phyloP scores from a whole-genome alignment of 2,113 vertebrate genomes.

The Rutilus rutilus region DNA sequence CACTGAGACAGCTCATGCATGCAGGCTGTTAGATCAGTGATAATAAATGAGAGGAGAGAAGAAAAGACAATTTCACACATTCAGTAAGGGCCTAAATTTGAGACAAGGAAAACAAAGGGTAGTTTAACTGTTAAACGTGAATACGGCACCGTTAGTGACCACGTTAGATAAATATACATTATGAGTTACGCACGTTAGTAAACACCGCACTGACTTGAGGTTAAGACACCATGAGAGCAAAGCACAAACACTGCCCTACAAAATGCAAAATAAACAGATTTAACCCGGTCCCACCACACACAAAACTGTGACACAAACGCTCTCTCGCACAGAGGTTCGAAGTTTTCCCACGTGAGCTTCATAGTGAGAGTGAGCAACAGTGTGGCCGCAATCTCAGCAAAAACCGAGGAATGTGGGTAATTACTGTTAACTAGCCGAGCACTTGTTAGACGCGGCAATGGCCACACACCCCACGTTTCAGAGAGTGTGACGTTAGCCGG shows the following conservation, averaged over 20 bases:
- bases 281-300: constrained; percentile 20
- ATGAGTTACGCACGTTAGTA: background rate
- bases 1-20: constrained; percentile 9
- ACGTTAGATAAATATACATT: constrained; percentile 11
- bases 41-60: constrained; percentile 11
- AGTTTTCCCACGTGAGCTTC: constrained; percentile 48
- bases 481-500: constrained; percentile 51
- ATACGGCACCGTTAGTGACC: background rate
- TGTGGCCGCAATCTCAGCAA: constrained; percentile 39
- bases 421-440: constrained; percentile 55
- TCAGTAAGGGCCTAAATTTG: background rate
- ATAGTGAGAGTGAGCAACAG: constrained; percentile 35
- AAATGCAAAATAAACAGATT: constrained; percentile 8
- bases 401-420: constrained; percentile 51
- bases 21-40: constrained; percentile 29
- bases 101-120: background rate
- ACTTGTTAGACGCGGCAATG: constrained; percentile 45
- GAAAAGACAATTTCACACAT: background rate
- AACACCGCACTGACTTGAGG: constrained; percentile 19
- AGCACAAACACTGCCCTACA: background rate
- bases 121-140: background rate
- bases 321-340: background rate
- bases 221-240: background rate
- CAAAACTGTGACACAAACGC: background rate
- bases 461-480: constrained; percentile 46